Conservation (phyloP, 2,797 vertebrate species). For the Pogoniulus pusillus region DNA sequence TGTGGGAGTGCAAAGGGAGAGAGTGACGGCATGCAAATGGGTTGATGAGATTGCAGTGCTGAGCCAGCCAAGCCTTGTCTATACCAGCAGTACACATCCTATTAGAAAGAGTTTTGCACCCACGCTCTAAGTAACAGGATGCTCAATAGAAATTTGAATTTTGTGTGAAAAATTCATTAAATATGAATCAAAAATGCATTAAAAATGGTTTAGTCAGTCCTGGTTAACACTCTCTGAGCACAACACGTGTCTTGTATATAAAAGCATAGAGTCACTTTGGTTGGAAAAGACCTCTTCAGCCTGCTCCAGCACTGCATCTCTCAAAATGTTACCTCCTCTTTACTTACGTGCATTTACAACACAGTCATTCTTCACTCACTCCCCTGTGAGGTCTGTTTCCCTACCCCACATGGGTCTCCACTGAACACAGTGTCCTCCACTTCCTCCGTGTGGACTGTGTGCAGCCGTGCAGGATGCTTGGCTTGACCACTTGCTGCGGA, state of each 20-base stretch:
- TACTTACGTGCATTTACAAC: background rate
- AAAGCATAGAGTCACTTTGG: no score
- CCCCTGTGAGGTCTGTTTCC: background rate
- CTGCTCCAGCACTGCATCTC: background rate
- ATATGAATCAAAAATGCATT: background rate
- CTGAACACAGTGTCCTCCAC: background rate
- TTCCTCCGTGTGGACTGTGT: accelerated
- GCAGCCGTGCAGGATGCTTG: background rate
- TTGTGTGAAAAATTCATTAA: background rate
- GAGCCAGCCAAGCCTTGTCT: background rate
- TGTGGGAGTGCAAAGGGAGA: background rate
- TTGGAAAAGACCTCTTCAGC: background rate
- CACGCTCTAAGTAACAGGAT: background rate
- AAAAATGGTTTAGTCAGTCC: background rate
- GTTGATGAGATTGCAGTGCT: background rate
- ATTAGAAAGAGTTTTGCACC: background rate
- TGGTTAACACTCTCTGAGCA: background rate
- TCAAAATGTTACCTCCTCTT: background rate
- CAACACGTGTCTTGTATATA: background rate
- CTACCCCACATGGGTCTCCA: accelerated
- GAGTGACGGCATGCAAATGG: background rate
- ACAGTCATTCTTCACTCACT: background rate
- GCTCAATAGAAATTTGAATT: background rate
- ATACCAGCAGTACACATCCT: background rate
- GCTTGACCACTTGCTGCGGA: background rate